phyloP scores from a whole-genome alignment of 2,888 invertebrate genomes.

The Caenorhabditis angaria region DNA sequence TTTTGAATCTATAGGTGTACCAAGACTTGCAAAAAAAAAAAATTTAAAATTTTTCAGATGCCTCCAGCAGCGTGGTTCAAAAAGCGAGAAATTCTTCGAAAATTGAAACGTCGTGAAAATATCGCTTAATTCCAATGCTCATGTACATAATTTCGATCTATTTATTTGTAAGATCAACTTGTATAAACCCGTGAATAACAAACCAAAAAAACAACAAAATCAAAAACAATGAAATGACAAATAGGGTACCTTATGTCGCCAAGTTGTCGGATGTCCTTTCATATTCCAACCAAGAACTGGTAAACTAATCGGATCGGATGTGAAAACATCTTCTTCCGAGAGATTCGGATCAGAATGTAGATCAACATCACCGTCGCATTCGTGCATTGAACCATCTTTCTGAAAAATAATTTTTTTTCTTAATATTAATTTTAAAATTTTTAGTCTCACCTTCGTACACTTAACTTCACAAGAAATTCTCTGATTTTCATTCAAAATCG shows the following conservation, averaged over 20 bases:
- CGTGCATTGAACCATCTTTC: slow-evolving; percentile 56
- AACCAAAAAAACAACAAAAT: not conserved
- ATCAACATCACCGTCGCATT: slow-evolving; percentile 52
- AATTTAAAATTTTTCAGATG: slow-evolving; percentile 32
- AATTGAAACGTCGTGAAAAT: slow-evolving; percentile 36
- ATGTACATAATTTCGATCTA: slow-evolving; percentile 3
- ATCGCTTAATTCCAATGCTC: slow-evolving; percentile 13
- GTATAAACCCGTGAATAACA: not conserved
- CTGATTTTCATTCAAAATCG: slow-evolving; percentile 36
- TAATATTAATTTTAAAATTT: not conserved
- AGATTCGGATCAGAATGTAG: slow-evolving; percentile 55
- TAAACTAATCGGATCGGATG: slow-evolving; percentile 50
- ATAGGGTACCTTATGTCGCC: slow-evolving; percentile 68
- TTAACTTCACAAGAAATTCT: slow-evolving; percentile 38
- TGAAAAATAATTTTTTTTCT: slow-evolving; percentile 20
- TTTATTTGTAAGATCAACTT: not conserved
- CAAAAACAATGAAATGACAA: slow-evolving; percentile 65
- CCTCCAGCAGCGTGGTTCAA: slow-evolving; percentile 49
- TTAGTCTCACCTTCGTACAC: slow-evolving; percentile 40
- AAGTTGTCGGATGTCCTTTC: slow-evolving; percentile 65
- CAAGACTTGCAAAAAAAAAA: no score
- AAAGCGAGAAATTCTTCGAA: slow-evolving; percentile 38
- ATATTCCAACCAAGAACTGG: slow-evolving; percentile 69
- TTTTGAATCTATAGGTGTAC: no score
- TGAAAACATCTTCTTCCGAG: slow-evolving; percentile 64